phyloP scores from a whole-genome alignment of 2,797 vertebrate species.

The Semotilus atromaculatus region DNA sequence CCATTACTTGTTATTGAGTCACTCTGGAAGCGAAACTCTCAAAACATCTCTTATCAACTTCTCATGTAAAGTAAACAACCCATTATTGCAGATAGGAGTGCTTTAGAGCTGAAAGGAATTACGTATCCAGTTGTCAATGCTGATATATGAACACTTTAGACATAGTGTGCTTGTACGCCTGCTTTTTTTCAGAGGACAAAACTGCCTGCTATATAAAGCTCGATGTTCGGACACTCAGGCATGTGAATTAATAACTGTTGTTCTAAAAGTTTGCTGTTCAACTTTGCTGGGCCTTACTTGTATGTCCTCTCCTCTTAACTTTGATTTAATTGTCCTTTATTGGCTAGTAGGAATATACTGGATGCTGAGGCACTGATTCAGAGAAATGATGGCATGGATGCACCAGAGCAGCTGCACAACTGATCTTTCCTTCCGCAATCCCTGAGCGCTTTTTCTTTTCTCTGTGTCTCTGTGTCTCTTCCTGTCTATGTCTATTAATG shows the following conservation, averaged over 20 bases:
- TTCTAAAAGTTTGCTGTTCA: not conserved
- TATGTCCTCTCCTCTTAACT: constrained; percentile 18
- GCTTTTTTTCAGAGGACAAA: constrained; percentile 1
- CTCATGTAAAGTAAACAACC: constrained; percentile 28
- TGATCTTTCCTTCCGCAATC: constrained; percentile 23
- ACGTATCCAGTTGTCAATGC: not conserved
- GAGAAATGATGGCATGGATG: constrained; percentile 16
- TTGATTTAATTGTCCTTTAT: constrained; percentile 12
- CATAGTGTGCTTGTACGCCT: not conserved
- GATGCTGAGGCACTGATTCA: constrained; percentile 4
- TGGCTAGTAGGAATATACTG: constrained; percentile 12
- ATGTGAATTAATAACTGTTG: constrained; percentile 12
- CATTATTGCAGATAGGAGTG: not conserved
- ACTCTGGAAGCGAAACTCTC: not conserved
- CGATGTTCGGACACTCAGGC: not conserved
- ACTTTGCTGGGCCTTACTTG: not conserved
- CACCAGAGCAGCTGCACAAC: constrained; percentile 22
- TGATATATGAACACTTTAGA: constrained; percentile 9
- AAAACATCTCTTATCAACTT: constrained; percentile 28
- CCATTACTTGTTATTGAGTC: not conserved
- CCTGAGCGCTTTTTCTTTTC: constrained; percentile 1
- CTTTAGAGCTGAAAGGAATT: constrained; percentile 12
- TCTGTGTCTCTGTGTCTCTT: constrained; percentile 6
- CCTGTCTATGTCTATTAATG: constrained; percentile 25
- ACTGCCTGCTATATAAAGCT: not conserved